Evolutionary conservation across 2,113 vertebrate species (phyloP), one percentile per base, ranked within the genome.

Genomic region (Ondatra zibethicus): DNA sequence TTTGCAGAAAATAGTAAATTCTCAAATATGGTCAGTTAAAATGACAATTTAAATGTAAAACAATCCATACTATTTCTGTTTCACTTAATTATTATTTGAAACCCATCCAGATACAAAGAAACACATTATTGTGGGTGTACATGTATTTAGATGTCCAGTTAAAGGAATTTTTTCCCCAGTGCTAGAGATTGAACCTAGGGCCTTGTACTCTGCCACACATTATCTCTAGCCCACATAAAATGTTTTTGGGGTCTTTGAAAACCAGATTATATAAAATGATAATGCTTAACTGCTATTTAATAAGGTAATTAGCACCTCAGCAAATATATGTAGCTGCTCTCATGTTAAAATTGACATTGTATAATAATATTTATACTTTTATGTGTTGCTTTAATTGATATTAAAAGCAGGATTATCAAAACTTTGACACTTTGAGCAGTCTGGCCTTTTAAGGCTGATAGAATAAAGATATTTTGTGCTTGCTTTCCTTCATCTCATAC

Each of bases 391-490:
- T 12, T 92, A 75, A 82, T n/a, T 89, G 13, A 88, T 27, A 58
- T 90, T 61, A 90, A 92, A 96, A 91, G 13, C 47, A 33, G 10
- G 36, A 94, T 87, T 66, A 95, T 58, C 89, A 86, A 91, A 88
- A 50, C 88, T 88, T 85, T 75, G 45, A 93, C 52, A 45, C 33
- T 94, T 78, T 84, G 89, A 92, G n/a, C 31, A 90, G 5, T 55
- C 52, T 93, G 21, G 31, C 78, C 31, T 96, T 42, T 66, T 91
- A 36, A 93, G 36, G 14, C 33, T 89, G 47, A 47, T 75, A 25
- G 77, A 25, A 76, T 87, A 87, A 92, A 97, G 50, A 45, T 91
- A 93, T 11, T 88, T 82, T 97, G 70, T 61, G 78, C 33, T 92
- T 90, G 17, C 94, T 92, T 93, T 92, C 12, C 63, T 82, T 84